A percentile compares a stretch with the other conserved stretches of the same genome.
These are phyloP conservation scores for Nemurella pictetii DNA, from an alignment of 2,888 invertebrate species.

Conservation along the genomic window DNA sequence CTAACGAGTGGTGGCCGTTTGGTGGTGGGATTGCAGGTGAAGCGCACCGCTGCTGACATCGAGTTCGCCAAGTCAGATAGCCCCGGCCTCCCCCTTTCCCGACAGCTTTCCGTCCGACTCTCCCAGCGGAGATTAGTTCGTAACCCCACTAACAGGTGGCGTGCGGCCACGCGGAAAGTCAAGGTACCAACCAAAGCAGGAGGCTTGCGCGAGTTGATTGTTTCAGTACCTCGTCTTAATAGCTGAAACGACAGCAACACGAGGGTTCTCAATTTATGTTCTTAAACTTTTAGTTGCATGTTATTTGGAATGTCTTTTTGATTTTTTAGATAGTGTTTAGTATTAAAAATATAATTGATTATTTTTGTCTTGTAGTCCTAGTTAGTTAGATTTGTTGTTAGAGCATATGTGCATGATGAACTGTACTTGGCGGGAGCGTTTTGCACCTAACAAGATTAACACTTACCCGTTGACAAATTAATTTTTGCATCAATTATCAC, in stretches of 20 bases:
- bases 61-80: constrained; percentile 57
- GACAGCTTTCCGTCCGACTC: constrained; percentile 68
- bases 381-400: background rate
- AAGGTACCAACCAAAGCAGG: constrained; percentile 3
- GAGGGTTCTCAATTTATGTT: background rate
- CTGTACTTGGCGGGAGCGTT: background rate
- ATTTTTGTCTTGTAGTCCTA: constrained; percentile 2
- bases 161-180: constrained; percentile 71
- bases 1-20: background rate
- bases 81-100: constrained; percentile 63
- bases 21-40: constrained; percentile 1
- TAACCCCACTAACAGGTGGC: constrained; percentile 62
- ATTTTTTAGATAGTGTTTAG: background rate
- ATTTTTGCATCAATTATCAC: constrained; percentile 43
- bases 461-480: constrained; percentile 22
- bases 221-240: background rate
- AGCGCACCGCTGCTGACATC: background rate
- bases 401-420: background rate
- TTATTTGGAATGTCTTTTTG: background rate
- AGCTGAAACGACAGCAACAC: background rate
- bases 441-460: background rate
- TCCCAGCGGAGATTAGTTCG: constrained; percentile 58
- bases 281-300: background rate
- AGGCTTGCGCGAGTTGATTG: background rate
- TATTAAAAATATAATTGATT: no score